Percentiles rank a stretch among this genome's conserved stretches.
phyloP scores from a whole-genome alignment of 2,888 invertebrate species.

The Venustoraphidia nigricollis region DNA sequence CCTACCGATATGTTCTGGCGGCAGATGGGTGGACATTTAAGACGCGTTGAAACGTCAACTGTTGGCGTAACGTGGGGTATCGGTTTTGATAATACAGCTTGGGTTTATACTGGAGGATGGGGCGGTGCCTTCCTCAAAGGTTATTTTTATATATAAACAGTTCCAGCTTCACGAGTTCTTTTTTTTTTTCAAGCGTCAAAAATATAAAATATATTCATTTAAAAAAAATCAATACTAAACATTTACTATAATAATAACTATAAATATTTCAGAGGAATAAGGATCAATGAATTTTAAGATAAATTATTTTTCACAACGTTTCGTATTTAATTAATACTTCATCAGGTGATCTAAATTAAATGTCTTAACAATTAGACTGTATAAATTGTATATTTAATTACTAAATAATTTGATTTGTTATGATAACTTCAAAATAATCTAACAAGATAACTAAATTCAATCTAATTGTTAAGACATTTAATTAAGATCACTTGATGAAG shows the following conservation, averaged over 20 bases:
- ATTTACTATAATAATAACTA: neutral
- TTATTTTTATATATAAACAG: constrained; percentile 13
- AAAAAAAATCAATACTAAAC: neutral
- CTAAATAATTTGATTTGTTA: too few species aligned
- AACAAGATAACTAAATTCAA: too few species aligned
- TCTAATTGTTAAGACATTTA: too few species aligned
- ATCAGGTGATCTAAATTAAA: too few species aligned
- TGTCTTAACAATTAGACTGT: too few species aligned
- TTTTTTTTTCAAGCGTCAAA: neutral
- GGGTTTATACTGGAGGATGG: constrained; percentile 83
- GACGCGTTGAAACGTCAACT: constrained; percentile 57
- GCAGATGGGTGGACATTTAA: constrained; percentile 75
- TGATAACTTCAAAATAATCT: too few species aligned
- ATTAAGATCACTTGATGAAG: too few species aligned
- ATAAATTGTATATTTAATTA: too few species aligned
- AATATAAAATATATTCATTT: neutral
- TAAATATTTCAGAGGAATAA: too few species aligned
- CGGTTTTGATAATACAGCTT: constrained; percentile 75
- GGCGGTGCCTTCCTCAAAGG: constrained; percentile 70
- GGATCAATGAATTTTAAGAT: too few species aligned
- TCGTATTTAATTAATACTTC: too few species aligned
- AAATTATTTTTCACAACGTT: too few species aligned
- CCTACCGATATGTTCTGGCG: constrained; percentile 71
- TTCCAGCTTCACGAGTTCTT: neutral
- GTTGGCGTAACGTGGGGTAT: constrained; percentile 84